Conservation (phyloP, 2,888 invertebrate species). For the Polydrusus cervinus region DNA sequence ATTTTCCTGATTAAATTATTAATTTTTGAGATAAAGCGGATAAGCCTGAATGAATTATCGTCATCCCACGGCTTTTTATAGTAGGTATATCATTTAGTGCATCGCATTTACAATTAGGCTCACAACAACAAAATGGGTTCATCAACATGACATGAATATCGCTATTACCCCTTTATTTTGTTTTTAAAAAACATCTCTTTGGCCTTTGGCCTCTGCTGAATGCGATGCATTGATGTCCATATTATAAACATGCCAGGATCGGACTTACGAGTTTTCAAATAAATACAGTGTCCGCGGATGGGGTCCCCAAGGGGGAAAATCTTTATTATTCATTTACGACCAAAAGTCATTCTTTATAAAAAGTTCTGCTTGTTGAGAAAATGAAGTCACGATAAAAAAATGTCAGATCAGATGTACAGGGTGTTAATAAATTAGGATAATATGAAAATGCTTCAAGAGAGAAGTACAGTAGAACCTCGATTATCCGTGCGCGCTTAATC, state of each 20-base stretch:
- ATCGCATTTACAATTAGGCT: conserved; percentile 18
- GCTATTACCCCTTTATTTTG: conserved; percentile 22
- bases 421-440: too few species aligned
- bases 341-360: too few species aligned
- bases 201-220: conserved; percentile 17
- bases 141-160: conserved; percentile 27
- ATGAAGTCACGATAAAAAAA: too few species aligned
- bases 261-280: too few species aligned
- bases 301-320: too few species aligned
- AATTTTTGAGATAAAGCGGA: conserved; percentile 10
- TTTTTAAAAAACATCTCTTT: conserved; percentile 15
- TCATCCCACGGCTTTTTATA: conserved; percentile 3
- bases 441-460: too few species aligned
- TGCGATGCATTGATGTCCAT: conserved; percentile 7
- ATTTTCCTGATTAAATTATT: conserved; percentile 26
- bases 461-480: too few species aligned
- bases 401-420: too few species aligned
- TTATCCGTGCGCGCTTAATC: too few species aligned
- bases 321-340: too few species aligned
- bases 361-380: too few species aligned
- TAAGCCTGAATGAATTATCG: conserved; percentile 8
- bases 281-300: not conserved
- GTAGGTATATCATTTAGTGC: conserved; percentile 24
- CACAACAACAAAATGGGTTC: conserved; percentile 28
- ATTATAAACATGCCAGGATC: conserved; percentile 7